Base-by-base conservation (phyloP, 1,140 invertebrate genomes). In the Zaprionus tsacasi region DNA sequence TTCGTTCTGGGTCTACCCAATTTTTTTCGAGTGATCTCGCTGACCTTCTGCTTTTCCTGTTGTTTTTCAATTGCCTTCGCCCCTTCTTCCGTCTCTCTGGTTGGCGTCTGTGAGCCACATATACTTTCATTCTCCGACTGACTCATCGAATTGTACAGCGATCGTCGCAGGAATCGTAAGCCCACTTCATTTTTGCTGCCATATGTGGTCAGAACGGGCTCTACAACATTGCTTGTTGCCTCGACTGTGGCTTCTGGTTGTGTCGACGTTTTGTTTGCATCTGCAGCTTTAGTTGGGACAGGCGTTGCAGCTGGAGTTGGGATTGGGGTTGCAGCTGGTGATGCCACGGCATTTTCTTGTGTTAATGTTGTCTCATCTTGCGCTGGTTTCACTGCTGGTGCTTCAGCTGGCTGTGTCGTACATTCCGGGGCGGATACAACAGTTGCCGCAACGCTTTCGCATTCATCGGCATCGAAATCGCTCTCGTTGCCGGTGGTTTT, bases 161-260 rank as follows among this genome's bases (percentile, higher is more conserved):
- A 91, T 35, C 89, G 81, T 0, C 91, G 79, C 38, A 92, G 36
- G 48, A 71, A 70, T 27, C 73, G 75, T 11, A 87, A 38, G 1
- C 75, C 82, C 2, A 90, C 64, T 12, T 55, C 43, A 60, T 92
- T 92, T 0, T 87, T 70, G 3, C 56, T 64, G 0, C 91, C 91
- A 63, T 64, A 92, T 2, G 91, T 92, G 6, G 91, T 92, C 3
- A 91, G 48, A 21, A 90, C 74, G 5, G 86, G 64, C 12, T 79
- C 69, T 1, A 61, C 27, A 6, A 36, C 10, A 11, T 56, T 59
- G 11, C 35, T n/a, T 35, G 55, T 43, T 13, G 13, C 10, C 33
- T 0, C 0, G 48, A 35, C 11, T 30, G 8, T 48, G 27, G 38
- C 27, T 13, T 13, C 11, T 15, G 55, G 6, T 11, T 25, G 17